A percentile compares a stretch with the other conserved stretches of the same genome.
Conservation (phyloP, 2,797 vertebrate genomes). For the Centroberyx gerrardi region DNA sequence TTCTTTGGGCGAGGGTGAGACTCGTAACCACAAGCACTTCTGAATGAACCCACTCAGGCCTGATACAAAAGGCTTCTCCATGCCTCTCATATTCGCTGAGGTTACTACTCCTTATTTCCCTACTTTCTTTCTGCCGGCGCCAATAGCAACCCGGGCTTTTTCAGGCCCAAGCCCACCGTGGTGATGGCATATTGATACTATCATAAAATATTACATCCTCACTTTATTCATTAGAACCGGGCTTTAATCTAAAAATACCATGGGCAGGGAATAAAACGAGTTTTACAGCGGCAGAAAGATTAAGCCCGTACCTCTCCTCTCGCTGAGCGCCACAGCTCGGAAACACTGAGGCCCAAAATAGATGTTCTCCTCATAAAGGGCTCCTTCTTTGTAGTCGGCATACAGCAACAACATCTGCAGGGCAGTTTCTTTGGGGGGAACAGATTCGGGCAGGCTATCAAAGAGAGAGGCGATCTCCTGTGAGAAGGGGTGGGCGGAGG, state of each 20-base stretch:
- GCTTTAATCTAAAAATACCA: slow-evolving; percentile 91
- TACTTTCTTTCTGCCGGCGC: slow-evolving; percentile 62
- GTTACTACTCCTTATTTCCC: slow-evolving; percentile 35
- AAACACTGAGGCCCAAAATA: slow-evolving; percentile 87
- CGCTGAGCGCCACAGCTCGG: slow-evolving; percentile 79
- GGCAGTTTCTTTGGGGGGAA: slow-evolving; percentile 88
- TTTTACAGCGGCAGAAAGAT: slow-evolving; percentile 80
- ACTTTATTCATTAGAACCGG: slow-evolving; percentile 81
- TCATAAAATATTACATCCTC: slow-evolving; percentile 85
- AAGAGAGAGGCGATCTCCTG: slow-evolving; percentile 87
- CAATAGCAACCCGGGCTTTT: slow-evolving; percentile 68
- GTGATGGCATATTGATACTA: slow-evolving; percentile 83
- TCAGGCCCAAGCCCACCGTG: slow-evolving; percentile 58
- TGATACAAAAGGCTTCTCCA: slow-evolving; percentile 58
- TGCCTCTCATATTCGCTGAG: slow-evolving; percentile 48
- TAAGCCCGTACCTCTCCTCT: slow-evolving; percentile 75
- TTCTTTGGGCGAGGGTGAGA: slow-evolving; percentile 65
- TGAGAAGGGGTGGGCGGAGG: slow-evolving; percentile 84
- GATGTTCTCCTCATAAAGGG: slow-evolving; percentile 87
- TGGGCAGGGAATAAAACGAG: slow-evolving; percentile 83
- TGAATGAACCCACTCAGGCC: slow-evolving; percentile 63
- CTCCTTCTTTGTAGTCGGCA: slow-evolving; percentile 90
- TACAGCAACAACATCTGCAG: slow-evolving; percentile 89
- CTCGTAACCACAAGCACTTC: slow-evolving; percentile 46
- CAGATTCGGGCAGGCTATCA: slow-evolving; percentile 88